Evolutionary conservation across 2,113 vertebrate species (phyloP).

Genomic region (Marcusenius ussheri): DNA sequence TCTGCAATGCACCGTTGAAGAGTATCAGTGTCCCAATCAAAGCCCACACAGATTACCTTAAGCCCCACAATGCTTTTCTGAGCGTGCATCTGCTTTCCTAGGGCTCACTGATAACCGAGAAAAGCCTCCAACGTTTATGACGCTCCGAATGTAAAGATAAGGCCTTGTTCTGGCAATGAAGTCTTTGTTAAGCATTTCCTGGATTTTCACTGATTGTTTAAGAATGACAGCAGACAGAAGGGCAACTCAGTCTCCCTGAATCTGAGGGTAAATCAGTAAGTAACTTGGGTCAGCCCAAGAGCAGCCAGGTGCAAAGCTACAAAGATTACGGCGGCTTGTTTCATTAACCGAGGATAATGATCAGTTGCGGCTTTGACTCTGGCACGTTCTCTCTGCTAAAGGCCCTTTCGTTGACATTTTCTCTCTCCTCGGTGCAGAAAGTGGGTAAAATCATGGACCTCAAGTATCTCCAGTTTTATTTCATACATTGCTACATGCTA

Average conservation of each 20-base stretch:
- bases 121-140: background rate
- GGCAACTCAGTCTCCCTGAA: background rate
- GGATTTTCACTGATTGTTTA: background rate
- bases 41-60: background rate
- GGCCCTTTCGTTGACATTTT: background rate
- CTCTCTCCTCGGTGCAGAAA: background rate
- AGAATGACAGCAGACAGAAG: background rate
- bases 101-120: background rate
- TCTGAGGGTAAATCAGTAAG: constrained; percentile 2
- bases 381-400: background rate
- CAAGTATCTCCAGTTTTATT: background rate
- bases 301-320: background rate
- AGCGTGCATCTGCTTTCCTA: background rate
- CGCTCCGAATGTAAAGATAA: background rate
- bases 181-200: background rate
- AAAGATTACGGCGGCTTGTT: background rate
- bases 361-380: background rate
- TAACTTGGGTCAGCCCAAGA: background rate
- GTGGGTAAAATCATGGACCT: background rate
- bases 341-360: background rate
- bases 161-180: background rate
- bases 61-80: background rate
- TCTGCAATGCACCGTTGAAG: background rate
- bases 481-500: background rate
- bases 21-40: constrained; percentile 10